A percentile compares a stretch with the other conserved stretches of the same genome.
phyloP scores from a whole-genome alignment of 2,888 invertebrate genomes.

The Alviniconcha strummeri region DNA sequence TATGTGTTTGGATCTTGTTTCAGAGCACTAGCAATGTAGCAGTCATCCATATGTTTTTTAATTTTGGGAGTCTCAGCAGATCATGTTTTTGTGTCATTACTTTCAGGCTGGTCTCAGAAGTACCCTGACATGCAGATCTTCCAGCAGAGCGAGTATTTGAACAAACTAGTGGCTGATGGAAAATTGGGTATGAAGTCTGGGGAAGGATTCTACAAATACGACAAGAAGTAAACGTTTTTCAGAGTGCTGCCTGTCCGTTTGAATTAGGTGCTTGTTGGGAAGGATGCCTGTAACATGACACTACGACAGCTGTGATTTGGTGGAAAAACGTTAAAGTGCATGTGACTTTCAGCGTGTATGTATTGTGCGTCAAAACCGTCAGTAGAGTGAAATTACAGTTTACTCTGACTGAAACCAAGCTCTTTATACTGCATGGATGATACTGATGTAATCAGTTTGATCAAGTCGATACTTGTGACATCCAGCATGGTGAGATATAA shows the following conservation, averaged over 20 bases:
- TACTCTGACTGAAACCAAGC: too few relatives aligned
- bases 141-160: constrained; percentile 78
- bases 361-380: not conserved
- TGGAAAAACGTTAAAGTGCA: not conserved
- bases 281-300: not conserved
- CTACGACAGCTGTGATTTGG: not conserved
- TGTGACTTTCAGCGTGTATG: not conserved
- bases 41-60: too few relatives aligned
- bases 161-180: constrained; percentile 85
- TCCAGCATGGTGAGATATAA: too few relatives aligned
- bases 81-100: too few relatives aligned
- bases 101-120: constrained; percentile 83
- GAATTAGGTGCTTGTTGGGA: not conserved
- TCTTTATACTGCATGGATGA: too few relatives aligned
- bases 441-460: too few relatives aligned
- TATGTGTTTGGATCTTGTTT: too few relatives aligned
- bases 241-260: not conserved
- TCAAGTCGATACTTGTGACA: too few relatives aligned
- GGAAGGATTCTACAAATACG: constrained; percentile 89
- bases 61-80: too few relatives aligned
- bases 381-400: not conserved
- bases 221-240: constrained; percentile 54
- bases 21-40: too few relatives aligned
- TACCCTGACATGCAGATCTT: constrained; percentile 83
- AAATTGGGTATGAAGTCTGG: constrained; percentile 87